phyloP scores from a whole-genome alignment of 2,797 vertebrate species.

The Crypturellus tataupa region DNA sequence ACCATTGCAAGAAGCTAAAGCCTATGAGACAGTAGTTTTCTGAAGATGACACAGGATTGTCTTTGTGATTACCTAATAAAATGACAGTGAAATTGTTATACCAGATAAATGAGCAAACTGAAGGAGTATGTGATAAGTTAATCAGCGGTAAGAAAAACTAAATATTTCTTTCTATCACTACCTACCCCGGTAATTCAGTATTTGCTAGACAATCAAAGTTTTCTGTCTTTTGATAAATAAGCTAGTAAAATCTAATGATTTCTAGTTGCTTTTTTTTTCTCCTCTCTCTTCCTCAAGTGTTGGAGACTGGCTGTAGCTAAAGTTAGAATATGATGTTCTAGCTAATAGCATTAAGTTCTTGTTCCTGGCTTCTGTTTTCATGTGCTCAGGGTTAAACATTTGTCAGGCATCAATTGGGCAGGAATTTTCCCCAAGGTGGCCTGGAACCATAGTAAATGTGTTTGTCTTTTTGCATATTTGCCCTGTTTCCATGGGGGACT shows the following conservation, averaged over 20 bases:
- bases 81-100: neutral
- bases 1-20: neutral
- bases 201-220: neutral
- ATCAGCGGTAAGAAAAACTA: too few relatives aligned
- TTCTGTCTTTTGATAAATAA: neutral
- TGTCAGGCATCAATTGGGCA: neutral
- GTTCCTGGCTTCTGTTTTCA: neutral
- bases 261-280: neutral
- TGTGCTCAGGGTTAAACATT: neutral
- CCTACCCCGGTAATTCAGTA: neutral
- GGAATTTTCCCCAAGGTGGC: neutral
- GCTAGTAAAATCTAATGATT: neutral
- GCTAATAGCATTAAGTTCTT: conserved; percentile 39
- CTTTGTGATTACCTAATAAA: neutral
- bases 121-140: neutral
- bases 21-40: neutral
- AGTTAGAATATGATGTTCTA: neutral
- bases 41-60: neutral
- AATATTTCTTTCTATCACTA: neutral
- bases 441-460: neutral
- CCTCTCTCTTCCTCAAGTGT: neutral
- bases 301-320: neutral
- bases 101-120: neutral
- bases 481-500: neutral
- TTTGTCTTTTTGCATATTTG: conserved; percentile 12